Evolutionary conservation across 1,140 invertebrate genomes (phyloP).

Genomic region (Bombus superbus): DNA sequence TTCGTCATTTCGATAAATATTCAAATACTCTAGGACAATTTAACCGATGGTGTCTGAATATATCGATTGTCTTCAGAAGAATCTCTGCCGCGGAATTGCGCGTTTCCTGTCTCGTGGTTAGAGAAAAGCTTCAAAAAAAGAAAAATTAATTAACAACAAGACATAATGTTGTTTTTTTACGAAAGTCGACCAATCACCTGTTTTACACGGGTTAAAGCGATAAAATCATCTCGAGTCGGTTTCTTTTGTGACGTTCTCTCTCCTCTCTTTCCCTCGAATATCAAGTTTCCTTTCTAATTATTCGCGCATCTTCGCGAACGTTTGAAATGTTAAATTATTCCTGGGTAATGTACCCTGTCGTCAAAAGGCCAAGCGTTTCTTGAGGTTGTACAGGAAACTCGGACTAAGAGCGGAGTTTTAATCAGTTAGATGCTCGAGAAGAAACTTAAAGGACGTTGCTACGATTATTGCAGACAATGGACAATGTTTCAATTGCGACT

Average conservation of each 20-base stretch:
- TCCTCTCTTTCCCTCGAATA: neutral
- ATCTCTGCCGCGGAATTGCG: constrained; percentile 38
- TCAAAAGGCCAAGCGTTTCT: constrained; percentile 23
- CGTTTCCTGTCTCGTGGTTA: constrained; percentile 33
- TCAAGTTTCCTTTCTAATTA: constrained; percentile 25
- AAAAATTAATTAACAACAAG: constrained; percentile 54
- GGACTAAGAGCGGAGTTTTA: constrained; percentile 22
- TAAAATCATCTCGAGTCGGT: neutral
- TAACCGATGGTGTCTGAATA: constrained; percentile 45
- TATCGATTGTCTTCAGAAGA: constrained; percentile 44
- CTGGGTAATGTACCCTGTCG: neutral
- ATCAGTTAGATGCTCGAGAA: constrained; percentile 25
- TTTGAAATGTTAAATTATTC: constrained; percentile 33
- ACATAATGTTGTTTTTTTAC: constrained; percentile 5
- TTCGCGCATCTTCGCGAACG: neutral
- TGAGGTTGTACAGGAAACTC: neutral
- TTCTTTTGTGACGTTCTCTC: neutral
- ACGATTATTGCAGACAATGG: constrained; percentile 10
- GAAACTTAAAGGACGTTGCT: constrained; percentile 10
- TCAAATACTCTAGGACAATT: constrained; percentile 45
- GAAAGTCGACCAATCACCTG: neutral
- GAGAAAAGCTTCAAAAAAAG: constrained; percentile 31
- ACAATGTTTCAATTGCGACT: neutral
- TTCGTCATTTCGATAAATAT: constrained; percentile 50
- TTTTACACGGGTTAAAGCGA: neutral